Evolutionary conservation across 1,140 invertebrate species (phyloP), one percentile per base, ranked within the genome.

Genomic region (Drosophila subpulchrella): DNA sequence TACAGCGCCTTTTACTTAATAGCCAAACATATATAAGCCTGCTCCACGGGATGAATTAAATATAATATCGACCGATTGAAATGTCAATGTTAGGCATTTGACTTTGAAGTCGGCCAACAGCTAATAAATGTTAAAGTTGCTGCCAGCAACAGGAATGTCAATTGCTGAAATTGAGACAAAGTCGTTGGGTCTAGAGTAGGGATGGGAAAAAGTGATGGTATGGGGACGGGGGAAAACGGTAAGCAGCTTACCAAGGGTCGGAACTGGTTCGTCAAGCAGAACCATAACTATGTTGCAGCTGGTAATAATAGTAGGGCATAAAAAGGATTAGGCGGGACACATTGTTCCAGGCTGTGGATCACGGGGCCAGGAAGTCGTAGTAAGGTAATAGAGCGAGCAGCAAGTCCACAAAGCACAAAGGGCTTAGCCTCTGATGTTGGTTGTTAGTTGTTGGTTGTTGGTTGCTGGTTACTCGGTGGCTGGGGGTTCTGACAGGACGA

Each of bases 241-340:
- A 86, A 86, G 83, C 83, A 38, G 83, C 83, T 86, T 86, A 89
- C 55, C 39, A 42, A 66, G 55, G 47, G 62, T 13, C 15, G 34
- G 20, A 55, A 30, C 38, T 20, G 71, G 81, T 85, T 81, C 68
- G 67, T 67, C 78, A 75, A 57, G 71, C 72, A 79, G 54, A 83
- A 65, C 72, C 84, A 88, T 89, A 89, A 89, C 83, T 80, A 89
- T 83, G 79, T 68, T 83, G 80, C 79, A 73, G 60, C 54, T 62
- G 51, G 62, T 63, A 76, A 83, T 73, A 74, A 88, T 83, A 83
- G 78, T 66, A 63, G 47, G 67, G 56, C 74, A 77, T 55, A 77
- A 77, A 79, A 83, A 74, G 83, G 84, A 89, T 88, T 88, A 88
- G 63, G 68, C 48, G 42, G 59, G 68, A 75, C 68, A 75, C 75